A percentile compares a stretch with the other conserved stretches of the same genome.
phyloP scores from a whole-genome alignment of 1,140 invertebrate species.

The Drosophila obscura region DNA sequence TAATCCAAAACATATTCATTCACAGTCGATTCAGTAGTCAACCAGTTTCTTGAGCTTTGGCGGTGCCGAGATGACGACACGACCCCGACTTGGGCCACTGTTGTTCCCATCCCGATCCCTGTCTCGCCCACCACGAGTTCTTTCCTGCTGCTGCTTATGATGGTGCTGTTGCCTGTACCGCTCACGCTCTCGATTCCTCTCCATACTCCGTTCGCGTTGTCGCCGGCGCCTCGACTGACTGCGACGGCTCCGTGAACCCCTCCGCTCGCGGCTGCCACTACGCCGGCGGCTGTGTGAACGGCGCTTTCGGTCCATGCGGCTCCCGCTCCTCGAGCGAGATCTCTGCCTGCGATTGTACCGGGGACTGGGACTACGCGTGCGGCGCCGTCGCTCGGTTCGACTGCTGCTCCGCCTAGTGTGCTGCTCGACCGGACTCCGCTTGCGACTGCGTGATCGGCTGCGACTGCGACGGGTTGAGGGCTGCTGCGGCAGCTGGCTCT shows the following conservation, averaged over 20 bases:
- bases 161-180: constrained; percentile 63
- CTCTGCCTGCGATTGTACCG: constrained; percentile 54
- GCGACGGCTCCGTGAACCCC: constrained; percentile 52
- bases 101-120: constrained; percentile 41
- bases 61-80: constrained; percentile 78
- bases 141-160: constrained; percentile 43
- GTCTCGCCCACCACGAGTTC: constrained; percentile 22
- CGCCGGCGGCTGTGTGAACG: constrained; percentile 55
- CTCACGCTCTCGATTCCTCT: constrained; percentile 56
- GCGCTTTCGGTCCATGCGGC: constrained; percentile 50
- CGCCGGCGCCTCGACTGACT: constrained; percentile 61
- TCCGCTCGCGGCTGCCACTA: constrained; percentile 62
- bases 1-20: constrained; percentile 27
- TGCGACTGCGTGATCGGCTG: constrained; percentile 56
- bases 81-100: constrained; percentile 59
- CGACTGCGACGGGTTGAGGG: constrained; percentile 47
- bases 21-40: constrained; percentile 66
- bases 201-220: constrained; percentile 58
- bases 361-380: constrained; percentile 60
- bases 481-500: constrained; percentile 43
- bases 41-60: constrained; percentile 82
- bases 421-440: constrained; percentile 32
- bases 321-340: constrained; percentile 49
- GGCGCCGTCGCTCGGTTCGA: constrained; percentile 47
- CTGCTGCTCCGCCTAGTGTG: constrained; percentile 46